Evolutionary conservation across 2,113 vertebrate species (phyloP), one percentile per base, ranked within the genome.

Genomic region (Phodopus roborovskii): DNA sequence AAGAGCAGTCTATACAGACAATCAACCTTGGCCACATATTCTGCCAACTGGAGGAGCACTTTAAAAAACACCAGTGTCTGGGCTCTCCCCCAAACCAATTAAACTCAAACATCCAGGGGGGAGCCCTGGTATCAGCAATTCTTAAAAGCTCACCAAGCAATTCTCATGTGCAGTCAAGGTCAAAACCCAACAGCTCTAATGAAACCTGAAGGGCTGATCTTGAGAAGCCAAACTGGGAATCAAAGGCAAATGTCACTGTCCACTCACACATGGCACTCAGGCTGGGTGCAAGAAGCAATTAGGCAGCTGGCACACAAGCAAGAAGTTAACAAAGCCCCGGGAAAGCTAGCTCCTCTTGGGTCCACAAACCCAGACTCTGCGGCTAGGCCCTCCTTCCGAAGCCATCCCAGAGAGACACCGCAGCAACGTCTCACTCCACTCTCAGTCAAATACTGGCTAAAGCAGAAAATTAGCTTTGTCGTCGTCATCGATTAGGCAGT

Each of bases 401-500:
- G 71, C 33, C 93, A 64, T 11, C 56, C n/a, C 33, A 64, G 62
- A 68, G 28, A 81, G 42, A 20, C 64, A 36, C 26, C 9, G 12
- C 8, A 53, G 74, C 16, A 82, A 86, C 70, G 70, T 83, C 50
- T 83, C 68, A 28, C 33, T 88, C 83, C 22, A 7, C 68, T 56
- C 60, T 86, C n/a, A 85, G 84, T 90, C 81, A 82, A 48, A 66
- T 96, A 89, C 70, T 64, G 70, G 50, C 58, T 92, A 70, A 5
- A 0, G 74, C 39, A 86, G 94, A 86, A 96, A 97, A 96, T 95
- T 71, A 96, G 92, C 82, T 88, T 74, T 68, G 79, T 95, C 2
- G 2, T 90, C 92, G 92, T 81, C 89, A 95, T 66, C 95, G 92
- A 96, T 96, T 94, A 94, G 86, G 62, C 90, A 89, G 42, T 89